Conservation (phyloP, 1,140 invertebrate species). For the Pseudomyrmex sp. region DNA sequence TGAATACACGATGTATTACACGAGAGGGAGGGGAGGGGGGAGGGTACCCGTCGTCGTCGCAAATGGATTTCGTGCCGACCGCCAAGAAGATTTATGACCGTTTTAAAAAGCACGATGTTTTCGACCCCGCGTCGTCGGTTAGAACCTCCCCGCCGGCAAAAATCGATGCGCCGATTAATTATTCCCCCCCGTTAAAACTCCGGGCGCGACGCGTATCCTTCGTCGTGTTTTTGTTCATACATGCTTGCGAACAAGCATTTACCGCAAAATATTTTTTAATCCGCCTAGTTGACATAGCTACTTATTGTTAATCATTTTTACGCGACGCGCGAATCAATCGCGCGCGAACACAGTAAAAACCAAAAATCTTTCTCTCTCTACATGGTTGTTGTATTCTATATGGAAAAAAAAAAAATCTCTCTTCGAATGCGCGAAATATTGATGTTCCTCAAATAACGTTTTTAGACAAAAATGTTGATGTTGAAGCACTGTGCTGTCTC, state of each 20-base stretch:
- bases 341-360: background rate
- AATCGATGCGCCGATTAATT: slow-evolving; percentile 42
- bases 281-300: background rate
- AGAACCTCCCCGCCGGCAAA: slow-evolving; percentile 16
- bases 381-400: slow-evolving; percentile 9
- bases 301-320: background rate
- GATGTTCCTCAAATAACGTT: background rate
- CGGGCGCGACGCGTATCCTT: background rate
- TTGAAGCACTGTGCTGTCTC: too few relatives aligned
- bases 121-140: slow-evolving; percentile 31
- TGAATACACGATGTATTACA: slow-evolving; percentile 47
- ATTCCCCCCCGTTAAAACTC: slow-evolving; percentile 18
- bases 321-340: background rate
- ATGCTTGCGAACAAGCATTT: slow-evolving; percentile 2
- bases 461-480: background rate
- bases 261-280: slow-evolving; percentile 15
- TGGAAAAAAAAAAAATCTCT: slow-evolving; percentile 32
- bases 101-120: slow-evolving; percentile 51
- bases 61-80: slow-evolving; percentile 41
- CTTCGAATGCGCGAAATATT: background rate
- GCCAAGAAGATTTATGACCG: slow-evolving; percentile 30
- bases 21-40: too few relatives aligned
- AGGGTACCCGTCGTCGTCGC: background rate
- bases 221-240: background rate
- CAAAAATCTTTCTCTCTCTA: background rate